These are phyloP conservation scores for Oreohelix idahoensis DNA, from an alignment of 1,140 invertebrate species.

Conservation along the genomic window DNA sequence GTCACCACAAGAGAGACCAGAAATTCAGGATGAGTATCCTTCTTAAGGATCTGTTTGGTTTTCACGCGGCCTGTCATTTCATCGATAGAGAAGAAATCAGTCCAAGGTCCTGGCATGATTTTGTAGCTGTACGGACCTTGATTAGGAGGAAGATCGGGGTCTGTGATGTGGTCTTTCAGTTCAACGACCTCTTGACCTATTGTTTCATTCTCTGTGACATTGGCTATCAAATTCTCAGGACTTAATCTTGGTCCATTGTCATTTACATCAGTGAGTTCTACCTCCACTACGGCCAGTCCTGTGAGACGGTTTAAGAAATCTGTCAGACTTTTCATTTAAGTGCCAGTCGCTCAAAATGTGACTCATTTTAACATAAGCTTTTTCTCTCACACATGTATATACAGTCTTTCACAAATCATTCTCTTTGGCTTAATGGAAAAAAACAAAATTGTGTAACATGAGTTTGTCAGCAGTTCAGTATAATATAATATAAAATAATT, in stretches of 20 bases:
- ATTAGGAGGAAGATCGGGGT: slow-evolving; percentile 90
- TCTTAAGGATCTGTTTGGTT: slow-evolving; percentile 85
- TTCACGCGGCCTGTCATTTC: slow-evolving; percentile 85
- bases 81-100: slow-evolving; percentile 81
- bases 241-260: slow-evolving; percentile 93
- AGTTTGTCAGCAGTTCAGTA: no score
- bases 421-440: no score
- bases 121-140: slow-evolving; percentile 90
- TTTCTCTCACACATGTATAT: no score
- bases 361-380: no score
- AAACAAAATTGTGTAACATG: no score
- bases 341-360: no score
- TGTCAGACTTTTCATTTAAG: no score
- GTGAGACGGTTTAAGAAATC: no score
- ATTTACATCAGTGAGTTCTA: slow-evolving; percentile 88
- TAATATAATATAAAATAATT: no score
- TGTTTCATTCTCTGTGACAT: slow-evolving; percentile 90
- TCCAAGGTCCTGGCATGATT: slow-evolving; percentile 84
- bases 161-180: slow-evolving; percentile 81
- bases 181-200: slow-evolving; percentile 87
- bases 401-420: no score
- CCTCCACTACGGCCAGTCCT: slow-evolving; percentile 86
- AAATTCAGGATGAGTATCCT: slow-evolving; percentile 80
- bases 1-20: slow-evolving; percentile 87
- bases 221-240: slow-evolving; percentile 83